Evolutionary conservation across 2,888 invertebrate species (phyloP), one percentile per base, ranked within the genome.

Genomic region (Eupithecia subumbrata): DNA sequence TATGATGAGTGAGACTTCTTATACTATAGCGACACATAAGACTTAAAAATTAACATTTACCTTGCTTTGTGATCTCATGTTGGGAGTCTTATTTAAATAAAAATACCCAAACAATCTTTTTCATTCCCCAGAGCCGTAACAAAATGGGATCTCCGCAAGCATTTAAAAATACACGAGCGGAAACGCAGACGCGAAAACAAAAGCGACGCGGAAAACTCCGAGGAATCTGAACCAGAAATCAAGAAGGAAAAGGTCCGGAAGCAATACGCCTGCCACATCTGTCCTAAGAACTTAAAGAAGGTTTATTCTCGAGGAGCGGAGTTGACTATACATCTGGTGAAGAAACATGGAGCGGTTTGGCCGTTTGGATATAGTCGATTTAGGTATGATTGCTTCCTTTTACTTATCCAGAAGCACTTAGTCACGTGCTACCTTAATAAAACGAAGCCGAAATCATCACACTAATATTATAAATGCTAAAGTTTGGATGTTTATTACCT

Each of bases 351-450:
- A 25, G 96, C 97, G 2, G 96, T 96, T 83, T 96, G 97, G 95
- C 96, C 97, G 0, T 96, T 96, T 22, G 98, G 97, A 2, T 97
- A 97, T 84, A 96, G 96, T 75, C 92, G 97, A 80, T 98, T 98
- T 87, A 96, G 96, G 95, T 93, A 92, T 75, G 76, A 3, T 30
- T 40, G 40, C 37, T 30, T 30, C 30, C 30, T 30, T 30, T 30
- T 30, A 30, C 30, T 30, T 30, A 30, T 3, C 30, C 30, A 30
- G 30, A 30, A 30, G 30, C 30, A 30, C 30, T 30, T 30, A 30
- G 30, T 30, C 30, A 30, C 30, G 1, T 30, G 30, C 30, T 30
- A 30, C 30, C 30, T 30, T 30, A 30, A 30, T 30, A 30, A 30
- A 30, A 30, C 30, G 30, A 30, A 30, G 30, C n/a, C n/a, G n/a